Conservation (phyloP, 1,140 invertebrate species). For the Eurosta solidaginis region DNA sequence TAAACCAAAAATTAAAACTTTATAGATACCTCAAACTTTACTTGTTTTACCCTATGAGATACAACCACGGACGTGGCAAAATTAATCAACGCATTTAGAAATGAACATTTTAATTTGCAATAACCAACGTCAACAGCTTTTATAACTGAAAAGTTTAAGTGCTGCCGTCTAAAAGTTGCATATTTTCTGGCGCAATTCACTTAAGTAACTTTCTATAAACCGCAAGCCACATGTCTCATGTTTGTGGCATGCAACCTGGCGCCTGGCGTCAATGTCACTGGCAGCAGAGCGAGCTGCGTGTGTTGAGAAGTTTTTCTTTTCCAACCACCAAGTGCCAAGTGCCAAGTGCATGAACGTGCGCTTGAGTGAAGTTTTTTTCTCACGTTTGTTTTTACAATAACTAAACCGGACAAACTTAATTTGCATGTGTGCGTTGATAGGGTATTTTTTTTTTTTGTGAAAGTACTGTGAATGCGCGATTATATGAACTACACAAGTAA, state of each 20-base stretch:
- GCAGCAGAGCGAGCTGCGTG: constrained; percentile 22
- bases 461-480: no score
- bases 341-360: neutral
- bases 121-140: constrained; percentile 8
- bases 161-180: constrained; percentile 4
- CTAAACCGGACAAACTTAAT: no score
- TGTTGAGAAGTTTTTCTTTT: neutral
- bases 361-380: neutral
- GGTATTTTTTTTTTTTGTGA: no score
- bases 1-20: no score
- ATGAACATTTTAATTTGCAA: constrained; percentile 15
- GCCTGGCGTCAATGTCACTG: constrained; percentile 16
- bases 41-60: no score
- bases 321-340: no score
- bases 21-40: no score
- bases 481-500: no score
- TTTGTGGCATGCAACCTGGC: constrained; percentile 11
- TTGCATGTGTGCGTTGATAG: no score
- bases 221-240: neutral
- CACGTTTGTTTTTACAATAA: no score
- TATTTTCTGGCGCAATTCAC: neutral
- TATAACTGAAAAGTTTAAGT: constrained; percentile 9
- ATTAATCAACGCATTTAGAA: neutral
- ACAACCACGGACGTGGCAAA: neutral
- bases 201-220: neutral